phyloP scores from a whole-genome alignment of 2,797 vertebrate species.

The Graptemys geographica region DNA sequence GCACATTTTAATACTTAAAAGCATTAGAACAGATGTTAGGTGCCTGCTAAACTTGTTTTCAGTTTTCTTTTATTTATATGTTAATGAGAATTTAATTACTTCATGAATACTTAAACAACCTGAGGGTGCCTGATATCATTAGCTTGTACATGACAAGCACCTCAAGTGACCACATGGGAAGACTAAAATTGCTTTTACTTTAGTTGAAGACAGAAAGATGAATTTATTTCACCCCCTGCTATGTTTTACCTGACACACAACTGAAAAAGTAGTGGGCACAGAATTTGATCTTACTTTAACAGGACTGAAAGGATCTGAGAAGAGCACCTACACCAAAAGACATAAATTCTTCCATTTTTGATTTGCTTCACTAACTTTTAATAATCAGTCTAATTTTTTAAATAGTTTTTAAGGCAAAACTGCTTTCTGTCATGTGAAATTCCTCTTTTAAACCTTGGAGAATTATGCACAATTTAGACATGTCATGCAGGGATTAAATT shows the following conservation, averaged over 20 bases:
- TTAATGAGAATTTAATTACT: slow-evolving; percentile 93
- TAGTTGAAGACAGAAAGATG: slow-evolving; percentile 83
- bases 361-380: slow-evolving; percentile 68
- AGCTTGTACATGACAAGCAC: slow-evolving; percentile 87
- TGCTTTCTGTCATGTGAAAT: slow-evolving; percentile 50
- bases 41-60: slow-evolving; percentile 87
- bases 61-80: slow-evolving; percentile 91
- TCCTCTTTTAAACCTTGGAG: slow-evolving; percentile 40
- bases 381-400: slow-evolving; percentile 66
- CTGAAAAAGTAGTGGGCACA: slow-evolving; percentile 66
- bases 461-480: slow-evolving; percentile 23
- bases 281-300: slow-evolving; percentile 66
- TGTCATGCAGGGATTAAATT: slow-evolving; percentile 33
- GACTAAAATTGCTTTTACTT: slow-evolving; percentile 87
- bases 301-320: slow-evolving; percentile 53
- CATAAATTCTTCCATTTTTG: slow-evolving; percentile 64
- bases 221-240: slow-evolving; percentile 84
- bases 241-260: slow-evolving; percentile 78
- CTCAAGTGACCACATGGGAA: slow-evolving; percentile 89
- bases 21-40: slow-evolving; percentile 88
- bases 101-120: slow-evolving; percentile 90
- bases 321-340: slow-evolving; percentile 41
- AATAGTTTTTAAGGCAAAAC: slow-evolving; percentile 49
- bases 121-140: slow-evolving; percentile 89
- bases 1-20: slow-evolving; percentile 86